Evolutionary conservation across 1,140 invertebrate species (phyloP), one percentile per base, ranked within the genome.

Genomic region (Melipona quadrifasciata): DNA sequence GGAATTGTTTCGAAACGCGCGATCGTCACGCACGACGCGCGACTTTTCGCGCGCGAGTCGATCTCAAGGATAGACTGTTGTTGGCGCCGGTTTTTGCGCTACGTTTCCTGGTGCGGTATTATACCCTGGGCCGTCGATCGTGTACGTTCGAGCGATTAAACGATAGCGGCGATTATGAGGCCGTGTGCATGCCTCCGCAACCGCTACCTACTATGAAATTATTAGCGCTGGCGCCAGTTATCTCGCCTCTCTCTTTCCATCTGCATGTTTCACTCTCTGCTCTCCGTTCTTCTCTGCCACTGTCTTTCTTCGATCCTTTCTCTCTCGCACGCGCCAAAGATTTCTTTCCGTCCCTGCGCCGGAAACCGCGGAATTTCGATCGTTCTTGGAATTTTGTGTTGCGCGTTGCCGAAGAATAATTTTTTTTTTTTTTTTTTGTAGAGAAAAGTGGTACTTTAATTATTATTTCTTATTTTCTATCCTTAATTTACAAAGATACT

Each of bases 211-310:
- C 75, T 80, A 77, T 87, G 87, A 89, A 90, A 86, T 88, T 91
- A 90, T 90, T 89, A 88, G 81, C 80, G 67, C 79, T 90, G 88
- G 89, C 88, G 90, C 88, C 86, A 84, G 84, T 85, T 88, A 90
- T 86, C 89, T 83, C 84, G 77, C 79, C 80, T 84, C 68, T 83
- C 65, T 75, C 76, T 68, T 73, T 82, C 73, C 74, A 70, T 61
- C 65, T 47, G n/a, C n/a, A n/a, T n/a, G n/a, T n/a, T n/a, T n/a
- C n/a, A n/a, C n/a, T n/a, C n/a, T n/a, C n/a, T n/a, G n/a, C 55
- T 51, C 17, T 27, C 31, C 12, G 16, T 51, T 64, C 51, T 31
- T 61, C 71, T 39, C 31, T 51, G 64, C 58, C 17, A 5, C 0
- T 16, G 19, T 51, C 71, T 87, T 51, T 64, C 14, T 51, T 27